Evolutionary conservation across 2,113 vertebrate species (phyloP).

Genomic region (Camelus bactrianus): DNA sequence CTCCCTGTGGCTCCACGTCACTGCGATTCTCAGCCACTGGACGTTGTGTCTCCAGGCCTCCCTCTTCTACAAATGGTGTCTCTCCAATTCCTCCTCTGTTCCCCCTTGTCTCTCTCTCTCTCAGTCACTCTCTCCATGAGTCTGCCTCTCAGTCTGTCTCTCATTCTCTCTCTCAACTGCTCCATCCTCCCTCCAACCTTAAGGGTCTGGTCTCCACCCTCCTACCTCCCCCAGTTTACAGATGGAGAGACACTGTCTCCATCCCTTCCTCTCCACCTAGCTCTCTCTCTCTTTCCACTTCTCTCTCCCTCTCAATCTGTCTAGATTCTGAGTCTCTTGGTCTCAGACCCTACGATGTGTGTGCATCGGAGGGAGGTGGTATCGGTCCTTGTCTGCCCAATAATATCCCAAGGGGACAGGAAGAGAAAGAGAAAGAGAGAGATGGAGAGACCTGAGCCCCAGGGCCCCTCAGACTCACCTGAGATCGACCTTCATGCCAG

Average conservation of each 20-base stretch:
- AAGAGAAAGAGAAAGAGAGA: background rate
- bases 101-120: background rate
- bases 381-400: no score
- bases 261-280: background rate
- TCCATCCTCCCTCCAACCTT: background rate
- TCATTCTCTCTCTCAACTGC: background rate
- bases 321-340: background rate
- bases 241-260: background rate
- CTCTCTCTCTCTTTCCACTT: background rate
- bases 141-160: background rate
- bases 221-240: background rate
- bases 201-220: background rate
- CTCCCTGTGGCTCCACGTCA: accelerated
- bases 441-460: background rate
- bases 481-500: background rate
- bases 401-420: background rate
- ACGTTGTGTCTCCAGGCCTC: background rate
- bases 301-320: background rate
- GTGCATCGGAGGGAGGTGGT: no score
- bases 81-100: background rate
- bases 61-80: background rate
- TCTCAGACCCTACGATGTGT: background rate
- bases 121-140: background rate
- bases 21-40: background rate
- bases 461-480: background rate